Base-by-base conservation (phyloP, 2,113 vertebrate species). In the Todiramphus chloris region DNA sequence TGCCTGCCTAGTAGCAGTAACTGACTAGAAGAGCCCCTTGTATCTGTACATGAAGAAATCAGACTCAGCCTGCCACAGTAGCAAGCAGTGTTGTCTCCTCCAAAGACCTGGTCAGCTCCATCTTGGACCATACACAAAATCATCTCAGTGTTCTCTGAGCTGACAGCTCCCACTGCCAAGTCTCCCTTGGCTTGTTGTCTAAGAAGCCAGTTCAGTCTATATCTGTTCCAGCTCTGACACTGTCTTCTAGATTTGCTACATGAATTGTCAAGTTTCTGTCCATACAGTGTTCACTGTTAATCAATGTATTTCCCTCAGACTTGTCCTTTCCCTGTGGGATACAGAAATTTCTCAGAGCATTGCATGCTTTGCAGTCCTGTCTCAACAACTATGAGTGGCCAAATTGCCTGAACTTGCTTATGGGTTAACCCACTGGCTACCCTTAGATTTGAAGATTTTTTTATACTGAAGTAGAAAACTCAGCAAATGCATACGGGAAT, bases 121-220 rank as follows among this genome's bases (percentile, higher is more conserved):
- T 35, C 12, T 78, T 31, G 3, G 10, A 30, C 6, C 27, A 35
- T 24, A 3, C 0, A 0, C 3, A 76, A 12, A 4, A 30, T 37
- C 20, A 50, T 2, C 23, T 60, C 67, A 35, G 1, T 13, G 6
- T 74, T 35, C 60, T 87, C 58, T 3, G 5, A 64, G 25, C 8
- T 9, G 9, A 30, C 10, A 56, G 17, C 4, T 79, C 25, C 37
- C 48, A 67, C 41, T 8, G 59, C 3, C 9, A 87, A 4, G 21
- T n/a, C 9, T 27, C 4, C 16, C 27, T 50, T 43, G 56, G 24
- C 23, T 70, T 5, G 1, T n/a, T 70, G 60, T 5, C 24, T 55
- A 10, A 30, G 28, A 62, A 87, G 13, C 2, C 53, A 80, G n/a
- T 13, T 60, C 14, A 67, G 10, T 7, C 19, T 28, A 37, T 1